Evolutionary conservation across 2,113 vertebrate species (phyloP).

Genomic region (Dipodomys ordii): DNA sequence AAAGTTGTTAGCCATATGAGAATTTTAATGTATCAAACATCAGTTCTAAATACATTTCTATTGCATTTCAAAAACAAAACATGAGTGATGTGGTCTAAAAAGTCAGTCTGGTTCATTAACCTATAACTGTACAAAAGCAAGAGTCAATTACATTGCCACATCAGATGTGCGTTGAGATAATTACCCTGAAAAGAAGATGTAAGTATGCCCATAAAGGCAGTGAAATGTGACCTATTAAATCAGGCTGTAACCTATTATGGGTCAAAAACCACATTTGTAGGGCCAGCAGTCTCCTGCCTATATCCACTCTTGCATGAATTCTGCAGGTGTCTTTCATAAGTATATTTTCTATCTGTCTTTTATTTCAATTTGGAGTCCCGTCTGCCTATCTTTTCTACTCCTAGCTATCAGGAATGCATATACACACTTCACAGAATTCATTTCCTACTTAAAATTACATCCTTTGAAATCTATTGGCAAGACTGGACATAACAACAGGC

Average conservation of each 20-base stretch:
- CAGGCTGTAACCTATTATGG: slow-evolving; percentile 87
- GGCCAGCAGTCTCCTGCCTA: slow-evolving; percentile 83
- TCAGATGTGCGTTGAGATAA: slow-evolving; percentile 89
- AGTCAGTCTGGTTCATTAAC: slow-evolving; percentile 87
- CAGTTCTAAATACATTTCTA: slow-evolving; percentile 73
- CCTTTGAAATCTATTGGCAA: slow-evolving; percentile 34
- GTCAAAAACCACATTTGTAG: slow-evolving; percentile 88
- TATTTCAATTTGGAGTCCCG: slow-evolving; percentile 33
- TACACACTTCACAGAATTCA: neutral
- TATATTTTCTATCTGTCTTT: slow-evolving; percentile 79
- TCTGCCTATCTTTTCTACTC: slow-evolving; percentile 29
- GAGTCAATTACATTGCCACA: slow-evolving; percentile 87
- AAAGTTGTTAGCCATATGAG: slow-evolving; percentile 76
- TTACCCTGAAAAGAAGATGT: slow-evolving; percentile 88
- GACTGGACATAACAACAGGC: neutral
- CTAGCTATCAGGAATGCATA: neutral
- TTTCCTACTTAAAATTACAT: slow-evolving; percentile 42
- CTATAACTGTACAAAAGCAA: slow-evolving; percentile 85
- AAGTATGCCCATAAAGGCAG: slow-evolving; percentile 88
- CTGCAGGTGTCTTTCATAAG: slow-evolving; percentile 85
- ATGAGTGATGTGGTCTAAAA: slow-evolving; percentile 81
- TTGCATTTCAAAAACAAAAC: slow-evolving; percentile 84
- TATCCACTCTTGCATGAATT: slow-evolving; percentile 87
- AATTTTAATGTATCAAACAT: slow-evolving; percentile 79
- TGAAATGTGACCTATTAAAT: slow-evolving; percentile 90